Evolutionary conservation across 2,888 invertebrate genomes (phyloP).

Genomic region (Drepanosiphum platanoidis): DNA sequence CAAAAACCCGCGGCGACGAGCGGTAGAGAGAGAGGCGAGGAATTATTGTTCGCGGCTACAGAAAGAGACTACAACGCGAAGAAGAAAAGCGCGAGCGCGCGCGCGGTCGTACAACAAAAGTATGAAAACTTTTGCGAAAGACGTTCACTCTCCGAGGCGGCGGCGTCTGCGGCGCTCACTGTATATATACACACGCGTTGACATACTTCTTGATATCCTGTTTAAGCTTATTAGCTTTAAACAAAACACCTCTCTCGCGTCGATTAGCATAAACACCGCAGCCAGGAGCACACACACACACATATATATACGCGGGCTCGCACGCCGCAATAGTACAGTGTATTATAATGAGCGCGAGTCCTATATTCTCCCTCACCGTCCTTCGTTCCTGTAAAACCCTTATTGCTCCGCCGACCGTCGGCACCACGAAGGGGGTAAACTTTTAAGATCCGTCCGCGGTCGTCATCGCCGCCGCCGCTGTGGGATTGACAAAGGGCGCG

Average conservation of each 20-base stretch:
- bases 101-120: slow-evolving; percentile 18
- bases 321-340: background rate
- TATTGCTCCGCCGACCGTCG: background rate
- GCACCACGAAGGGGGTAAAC: background rate
- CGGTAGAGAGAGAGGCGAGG: background rate
- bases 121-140: slow-evolving; percentile 40
- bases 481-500: slow-evolving; percentile 33
- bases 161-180: background rate
- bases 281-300: background rate
- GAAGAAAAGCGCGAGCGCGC: too few relatives aligned
- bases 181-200: too few relatives aligned
- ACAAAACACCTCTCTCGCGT: slow-evolving; percentile 47
- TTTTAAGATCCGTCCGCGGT: slow-evolving; percentile 43
- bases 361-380: background rate
- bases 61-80: background rate
- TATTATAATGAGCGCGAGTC: background rate
- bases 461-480: background rate
- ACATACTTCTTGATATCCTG: slow-evolving; percentile 47
- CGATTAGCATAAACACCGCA: slow-evolving; percentile 57
- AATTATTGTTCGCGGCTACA: background rate
- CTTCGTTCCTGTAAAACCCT: background rate
- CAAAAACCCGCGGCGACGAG: background rate
- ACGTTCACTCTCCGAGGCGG: background rate
- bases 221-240: slow-evolving; percentile 60
- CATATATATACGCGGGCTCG: too few relatives aligned